Evolutionary conservation across 2,113 vertebrate genomes (phyloP), one percentile per base, ranked within the genome.

Genomic region (Epinephelus fuscoguttatus): DNA sequence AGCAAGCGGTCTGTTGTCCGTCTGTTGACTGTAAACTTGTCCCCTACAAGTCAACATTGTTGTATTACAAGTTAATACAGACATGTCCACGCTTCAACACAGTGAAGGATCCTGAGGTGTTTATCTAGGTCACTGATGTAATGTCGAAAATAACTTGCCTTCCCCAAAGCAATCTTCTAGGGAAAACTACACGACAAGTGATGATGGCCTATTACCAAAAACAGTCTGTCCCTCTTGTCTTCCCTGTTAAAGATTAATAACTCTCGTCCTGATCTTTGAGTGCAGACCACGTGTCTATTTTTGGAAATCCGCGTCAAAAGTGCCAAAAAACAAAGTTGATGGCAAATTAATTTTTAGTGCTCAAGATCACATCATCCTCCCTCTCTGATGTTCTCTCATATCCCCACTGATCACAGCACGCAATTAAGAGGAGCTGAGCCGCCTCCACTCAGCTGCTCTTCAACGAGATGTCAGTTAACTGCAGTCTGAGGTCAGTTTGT

Each of bases 151-250:
- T 84, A 86, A 86, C 82, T 84, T 70, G 49, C 23, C 13, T 40
- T 86, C 64, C 87, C 62, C 55, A 57, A 84, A 89, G 79, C 69
- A 70, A 52, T 86, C 67, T 82, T 84, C 37, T 37, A 73, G 80
- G 71, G 81, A 87, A 84, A 82, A 85, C 45, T 61, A 52, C 30
- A 69, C 70, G 82, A 88, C 84, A 89, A 85, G 85, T 85, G 80
- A 75, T 72, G 71, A 70, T 87, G 85, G 85, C 75, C 84, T 80
- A 62, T 67, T 88, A 93, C 87, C 82, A 84, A 89, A 88, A 66
- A 78, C 78, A 84, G 75, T 15, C 23, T 40, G 82, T 84, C 82
- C 86, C 82, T 79, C 63, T 57, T 53, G 78, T 84, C 33, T 72
- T 80, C 15, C 57, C 50, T 82, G 79, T 90, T 61, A 84, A 91